phyloP scores from a whole-genome alignment of 2,113 vertebrate genomes.

The Pomatostomus ruficeps region DNA sequence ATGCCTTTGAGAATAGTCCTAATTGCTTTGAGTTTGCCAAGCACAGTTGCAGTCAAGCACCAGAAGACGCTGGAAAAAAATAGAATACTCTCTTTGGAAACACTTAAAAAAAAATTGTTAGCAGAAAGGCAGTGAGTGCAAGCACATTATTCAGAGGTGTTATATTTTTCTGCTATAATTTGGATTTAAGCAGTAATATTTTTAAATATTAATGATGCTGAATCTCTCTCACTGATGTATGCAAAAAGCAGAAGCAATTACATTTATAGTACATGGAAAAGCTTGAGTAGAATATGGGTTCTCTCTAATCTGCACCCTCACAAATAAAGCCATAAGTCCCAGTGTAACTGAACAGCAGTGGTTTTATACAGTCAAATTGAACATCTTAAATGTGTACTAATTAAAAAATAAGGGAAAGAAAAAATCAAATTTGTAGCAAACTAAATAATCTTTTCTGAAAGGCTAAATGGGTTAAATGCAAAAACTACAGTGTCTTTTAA shows the following conservation, averaged over 20 bases:
- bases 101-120: background rate
- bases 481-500: background rate
- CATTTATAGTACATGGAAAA: background rate
- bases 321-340: background rate
- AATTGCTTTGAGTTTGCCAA: background rate
- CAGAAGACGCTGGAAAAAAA: background rate
- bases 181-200: background rate
- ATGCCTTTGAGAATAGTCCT: background rate
- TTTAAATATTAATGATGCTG: background rate
- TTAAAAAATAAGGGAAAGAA: background rate
- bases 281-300: background rate
- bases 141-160: background rate
- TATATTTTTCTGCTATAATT: background rate
- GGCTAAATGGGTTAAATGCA: background rate
- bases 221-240: background rate
- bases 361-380: background rate
- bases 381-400: background rate
- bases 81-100: background rate
- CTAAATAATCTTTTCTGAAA: background rate
- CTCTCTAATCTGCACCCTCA: background rate
- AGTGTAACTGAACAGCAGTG: background rate
- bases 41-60: background rate
- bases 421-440: background rate
- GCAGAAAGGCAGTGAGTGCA: background rate
- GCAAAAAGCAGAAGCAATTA: background rate